Evolutionary conservation across 2,797 vertebrate species (phyloP).

Genomic region (Cyclura pinguis): DNA sequence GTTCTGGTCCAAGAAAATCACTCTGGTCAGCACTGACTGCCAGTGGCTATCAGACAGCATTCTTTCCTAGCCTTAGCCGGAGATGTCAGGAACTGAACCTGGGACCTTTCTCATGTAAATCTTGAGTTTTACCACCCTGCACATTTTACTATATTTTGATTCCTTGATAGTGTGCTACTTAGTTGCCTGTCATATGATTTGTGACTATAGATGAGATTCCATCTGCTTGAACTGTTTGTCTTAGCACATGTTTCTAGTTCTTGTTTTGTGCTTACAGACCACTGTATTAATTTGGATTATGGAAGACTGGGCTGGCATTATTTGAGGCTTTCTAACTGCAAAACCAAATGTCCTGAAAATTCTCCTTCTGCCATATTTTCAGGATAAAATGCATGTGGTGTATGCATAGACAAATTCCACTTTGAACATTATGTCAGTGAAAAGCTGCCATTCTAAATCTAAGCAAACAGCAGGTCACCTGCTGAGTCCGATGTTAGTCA

Average conservation of each 20-base stretch:
- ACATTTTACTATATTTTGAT: not conserved
- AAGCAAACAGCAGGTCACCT: constrained; percentile 76
- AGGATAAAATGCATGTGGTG: constrained; percentile 65
- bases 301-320: not conserved
- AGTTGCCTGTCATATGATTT: not conserved
- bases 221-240: not conserved
- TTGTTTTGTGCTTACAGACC: not conserved
- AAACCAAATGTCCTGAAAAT: constrained; percentile 62
- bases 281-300: not conserved
- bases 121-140: not conserved
- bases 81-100: not conserved
- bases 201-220: not conserved
- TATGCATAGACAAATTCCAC: constrained; percentile 55
- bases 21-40: not conserved
- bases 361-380: constrained; percentile 61
- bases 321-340: not conserved
- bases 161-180: not conserved
- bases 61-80: not conserved
- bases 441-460: constrained; percentile 76
- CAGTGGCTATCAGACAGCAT: not conserved
- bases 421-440: constrained; percentile 72
- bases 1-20: not conserved
- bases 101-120: not conserved
- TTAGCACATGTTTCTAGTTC: not conserved
- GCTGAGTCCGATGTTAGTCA: constrained; percentile 75